These are phyloP conservation scores for Siniperca undulata DNA, from an alignment of 2,797 vertebrate species.

Conservation along the genomic window DNA sequence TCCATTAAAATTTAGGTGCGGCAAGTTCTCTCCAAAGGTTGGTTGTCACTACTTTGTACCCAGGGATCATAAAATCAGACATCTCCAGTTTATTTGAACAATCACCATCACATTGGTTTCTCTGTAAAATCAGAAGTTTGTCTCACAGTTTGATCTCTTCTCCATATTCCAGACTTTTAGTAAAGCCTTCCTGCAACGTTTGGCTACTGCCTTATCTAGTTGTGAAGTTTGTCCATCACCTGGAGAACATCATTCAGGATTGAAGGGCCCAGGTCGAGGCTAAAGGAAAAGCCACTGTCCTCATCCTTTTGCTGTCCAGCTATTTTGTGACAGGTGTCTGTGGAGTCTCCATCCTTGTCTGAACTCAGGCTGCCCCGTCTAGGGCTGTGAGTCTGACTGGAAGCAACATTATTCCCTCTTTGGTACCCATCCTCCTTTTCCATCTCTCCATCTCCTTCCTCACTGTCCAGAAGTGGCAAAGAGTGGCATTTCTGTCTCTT, in stretches of 20 bases:
- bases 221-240: constrained; percentile 90
- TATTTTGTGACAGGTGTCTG: constrained; percentile 64
- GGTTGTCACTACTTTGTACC: constrained; percentile 5
- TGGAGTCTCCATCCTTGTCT: constrained; percentile 69
- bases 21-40: constrained; percentile 1
- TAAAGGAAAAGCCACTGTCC: constrained; percentile 89
- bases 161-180: constrained; percentile 11
- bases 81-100: constrained; percentile 4
- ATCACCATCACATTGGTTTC: background rate
- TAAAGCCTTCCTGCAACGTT: background rate
- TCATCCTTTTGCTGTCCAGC: constrained; percentile 72
- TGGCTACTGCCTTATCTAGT: constrained; percentile 47
- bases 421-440: constrained; percentile 47
- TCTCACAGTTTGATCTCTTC: background rate
- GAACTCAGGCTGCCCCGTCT: constrained; percentile 75
- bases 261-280: constrained; percentile 93
- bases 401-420: constrained; percentile 28
- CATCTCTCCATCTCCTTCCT: constrained; percentile 65
- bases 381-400: constrained; percentile 46
- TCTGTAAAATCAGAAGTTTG: constrained; percentile 4
- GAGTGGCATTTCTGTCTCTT: constrained; percentile 84
- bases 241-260: constrained; percentile 95
- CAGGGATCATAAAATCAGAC: background rate
- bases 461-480: constrained; percentile 80
- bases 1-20: background rate